phyloP scores from a whole-genome alignment of 35 echinoderm and acorn worm genomes.

The Heliocidaris tuberculata region DNA sequence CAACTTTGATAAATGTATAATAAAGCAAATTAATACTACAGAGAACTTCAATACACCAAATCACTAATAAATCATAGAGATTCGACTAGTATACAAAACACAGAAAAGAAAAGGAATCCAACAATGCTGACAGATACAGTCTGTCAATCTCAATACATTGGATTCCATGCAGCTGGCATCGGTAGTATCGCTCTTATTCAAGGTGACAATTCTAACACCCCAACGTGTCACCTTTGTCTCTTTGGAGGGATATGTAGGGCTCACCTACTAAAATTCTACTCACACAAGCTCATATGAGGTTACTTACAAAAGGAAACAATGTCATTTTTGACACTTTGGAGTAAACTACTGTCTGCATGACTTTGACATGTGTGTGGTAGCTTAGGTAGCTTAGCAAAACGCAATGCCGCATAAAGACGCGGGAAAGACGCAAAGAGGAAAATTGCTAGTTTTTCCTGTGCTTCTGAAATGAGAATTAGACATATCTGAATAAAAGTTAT shows the following conservation, averaged over 20 bases:
- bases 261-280: background rate
- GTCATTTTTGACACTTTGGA: background rate
- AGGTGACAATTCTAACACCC: background rate
- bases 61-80: background rate
- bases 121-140: background rate
- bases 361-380: no score
- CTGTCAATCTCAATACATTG: background rate
- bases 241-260: background rate
- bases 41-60: background rate
- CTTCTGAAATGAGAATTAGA: no score
- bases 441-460: no score
- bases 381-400: no score
- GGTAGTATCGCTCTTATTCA: background rate
- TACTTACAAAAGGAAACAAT: background rate
- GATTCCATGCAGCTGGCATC: background rate
- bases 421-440: no score
- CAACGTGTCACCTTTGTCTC: background rate
- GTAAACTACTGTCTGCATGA: no score
- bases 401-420: no score
- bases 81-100: no score
- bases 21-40: background rate
- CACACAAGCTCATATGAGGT: background rate
- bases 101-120: no score
- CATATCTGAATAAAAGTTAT: no score
- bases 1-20: background rate